Evolutionary conservation across 35 echinoderm and acorn worm genomes (phyloP).

Genomic region (Eucidaris tribuloides): DNA sequence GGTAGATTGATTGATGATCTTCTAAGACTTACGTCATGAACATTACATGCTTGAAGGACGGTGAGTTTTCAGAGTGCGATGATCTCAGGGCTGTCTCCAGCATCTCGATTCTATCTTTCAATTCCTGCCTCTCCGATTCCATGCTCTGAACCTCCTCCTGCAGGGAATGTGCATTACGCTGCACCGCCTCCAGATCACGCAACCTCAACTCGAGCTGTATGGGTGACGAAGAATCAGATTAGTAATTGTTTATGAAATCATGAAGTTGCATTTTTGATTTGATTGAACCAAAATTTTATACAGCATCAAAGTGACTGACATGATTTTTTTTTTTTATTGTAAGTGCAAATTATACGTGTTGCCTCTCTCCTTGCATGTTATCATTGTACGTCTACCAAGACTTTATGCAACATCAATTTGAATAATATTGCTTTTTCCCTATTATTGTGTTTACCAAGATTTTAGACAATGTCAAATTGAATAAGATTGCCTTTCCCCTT

Average conservation of each 20-base stretch:
- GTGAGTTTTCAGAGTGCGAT: slow-evolving; percentile 3
- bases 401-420: no score
- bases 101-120: slow-evolving; percentile 25
- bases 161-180: background rate
- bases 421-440: no score
- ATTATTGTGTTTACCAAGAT: no score
- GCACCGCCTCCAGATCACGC: slow-evolving; percentile 6
- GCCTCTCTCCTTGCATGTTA: no score
- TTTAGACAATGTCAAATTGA: no score
- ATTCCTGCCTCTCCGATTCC: slow-evolving; percentile 25
- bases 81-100: slow-evolving; percentile 28
- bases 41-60: slow-evolving; percentile 33
- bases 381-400: no score
- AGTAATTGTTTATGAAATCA: background rate
- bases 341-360: no score
- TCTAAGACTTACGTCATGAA: background rate
- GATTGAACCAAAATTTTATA: background rate
- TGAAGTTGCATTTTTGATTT: background rate
- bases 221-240: background rate
- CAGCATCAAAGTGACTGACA: background rate
- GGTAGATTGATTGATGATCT: background rate
- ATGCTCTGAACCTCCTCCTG: slow-evolving; percentile 50
- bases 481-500: no score
- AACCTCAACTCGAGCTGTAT: slow-evolving; percentile 16
- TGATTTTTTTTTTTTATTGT: background rate